These are phyloP conservation scores for Silurus aristotelis DNA, from an alignment of 2,797 vertebrate genomes.

Conservation along the genomic window DNA sequence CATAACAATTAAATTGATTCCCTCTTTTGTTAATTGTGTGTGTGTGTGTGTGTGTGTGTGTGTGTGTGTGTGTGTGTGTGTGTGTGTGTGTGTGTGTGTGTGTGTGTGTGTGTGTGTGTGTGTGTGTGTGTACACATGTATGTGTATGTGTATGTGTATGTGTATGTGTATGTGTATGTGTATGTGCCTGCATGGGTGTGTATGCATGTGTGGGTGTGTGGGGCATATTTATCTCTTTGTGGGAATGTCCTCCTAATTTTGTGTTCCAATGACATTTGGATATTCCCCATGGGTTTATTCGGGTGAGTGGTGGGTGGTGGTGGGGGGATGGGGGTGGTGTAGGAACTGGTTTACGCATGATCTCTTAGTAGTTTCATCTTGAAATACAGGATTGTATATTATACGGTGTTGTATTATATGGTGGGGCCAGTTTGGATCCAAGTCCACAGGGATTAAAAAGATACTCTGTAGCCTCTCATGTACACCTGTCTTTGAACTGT, in stretches of 20 bases:
- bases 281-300: not conserved
- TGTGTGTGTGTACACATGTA: not conserved
- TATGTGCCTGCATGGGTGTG: too few species aligned
- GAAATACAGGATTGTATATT: slow-evolving; percentile 28
- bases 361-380: slow-evolving; percentile 15
- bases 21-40: not conserved
- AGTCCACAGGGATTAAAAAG: slow-evolving; percentile 38
- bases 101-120: not conserved
- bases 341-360: not conserved
- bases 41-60: not conserved
- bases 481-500: slow-evolving; percentile 17
- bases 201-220: not conserved
- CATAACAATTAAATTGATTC: slow-evolving; percentile 11
- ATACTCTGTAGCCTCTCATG: slow-evolving; percentile 26
- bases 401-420: not conserved
- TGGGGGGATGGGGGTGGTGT: too few species aligned
- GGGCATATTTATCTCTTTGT: not conserved
- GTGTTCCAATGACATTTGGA: not conserved
- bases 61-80: not conserved
- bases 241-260: slow-evolving; percentile 4
- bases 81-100: not conserved
- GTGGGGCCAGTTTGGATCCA: slow-evolving; percentile 33
- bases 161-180: not conserved
- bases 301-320: too few species aligned
- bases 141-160: too few species aligned